A percentile compares a stretch with the other conserved stretches of the same genome.
phyloP scores from a whole-genome alignment of 2,888 invertebrate species.

The Ormia ochracea region DNA sequence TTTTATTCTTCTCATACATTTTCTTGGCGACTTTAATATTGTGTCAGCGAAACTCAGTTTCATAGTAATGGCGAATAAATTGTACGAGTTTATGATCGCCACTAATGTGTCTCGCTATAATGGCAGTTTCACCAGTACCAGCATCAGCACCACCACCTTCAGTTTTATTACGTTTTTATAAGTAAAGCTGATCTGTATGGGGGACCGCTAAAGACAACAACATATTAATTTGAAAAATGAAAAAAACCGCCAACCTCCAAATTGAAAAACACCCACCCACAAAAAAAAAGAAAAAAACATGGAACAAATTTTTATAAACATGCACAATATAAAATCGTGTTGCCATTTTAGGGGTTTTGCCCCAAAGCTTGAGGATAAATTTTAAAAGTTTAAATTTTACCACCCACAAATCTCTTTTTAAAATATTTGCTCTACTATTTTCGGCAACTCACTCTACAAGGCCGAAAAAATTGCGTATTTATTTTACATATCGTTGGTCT shows the following conservation, averaged over 20 bases:
- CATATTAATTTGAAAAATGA: conserved; percentile 1
- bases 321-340: too few relatives aligned
- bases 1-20: neutral
- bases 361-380: too few relatives aligned
- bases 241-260: conserved; percentile 47
- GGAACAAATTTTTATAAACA: neutral
- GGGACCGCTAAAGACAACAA: conserved; percentile 19
- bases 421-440: too few relatives aligned
- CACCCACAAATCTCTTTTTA: too few relatives aligned
- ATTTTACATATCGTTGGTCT: too few relatives aligned
- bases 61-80: conserved; percentile 56
- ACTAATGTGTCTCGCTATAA: neutral
- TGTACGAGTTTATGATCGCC: conserved; percentile 45
- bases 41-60: conserved; percentile 45
- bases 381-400: too few relatives aligned
- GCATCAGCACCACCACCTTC: conserved; percentile 25
- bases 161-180: conserved; percentile 14
- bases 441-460: too few relatives aligned
- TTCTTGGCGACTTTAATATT: conserved; percentile 16
- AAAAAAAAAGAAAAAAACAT: conserved; percentile 13
- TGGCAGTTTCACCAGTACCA: conserved; percentile 26
- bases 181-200: conserved; percentile 22
- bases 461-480: too few relatives aligned
- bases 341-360: too few relatives aligned
- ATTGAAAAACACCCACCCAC: conserved; percentile 52